These are phyloP conservation scores for Aramus guarauna DNA, from an alignment of 2,113 vertebrate genomes.

Conservation along the genomic window DNA sequence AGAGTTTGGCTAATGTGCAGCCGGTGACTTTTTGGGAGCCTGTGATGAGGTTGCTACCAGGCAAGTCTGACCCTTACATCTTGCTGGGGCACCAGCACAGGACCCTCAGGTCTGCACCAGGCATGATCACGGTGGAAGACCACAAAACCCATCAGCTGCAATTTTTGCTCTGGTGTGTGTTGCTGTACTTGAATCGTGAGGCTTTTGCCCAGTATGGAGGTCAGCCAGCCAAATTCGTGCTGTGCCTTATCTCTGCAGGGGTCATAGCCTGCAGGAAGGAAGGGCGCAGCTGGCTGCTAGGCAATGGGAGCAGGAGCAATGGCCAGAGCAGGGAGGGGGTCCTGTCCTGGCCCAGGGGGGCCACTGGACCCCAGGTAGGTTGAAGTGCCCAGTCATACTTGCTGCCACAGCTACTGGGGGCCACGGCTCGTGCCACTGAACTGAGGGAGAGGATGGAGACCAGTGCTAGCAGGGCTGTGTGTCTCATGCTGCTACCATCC, in stretches of 20 bases:
- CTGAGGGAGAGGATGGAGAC: neutral
- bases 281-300: neutral
- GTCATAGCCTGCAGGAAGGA: neutral
- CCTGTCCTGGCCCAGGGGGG: neutral
- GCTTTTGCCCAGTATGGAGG: neutral
- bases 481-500: neutral
- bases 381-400: neutral
- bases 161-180: neutral
- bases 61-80: neutral
- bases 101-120: neutral
- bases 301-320: neutral
- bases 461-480: neutral
- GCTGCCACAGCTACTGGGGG: neutral
- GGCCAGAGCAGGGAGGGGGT: neutral
- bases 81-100: neutral
- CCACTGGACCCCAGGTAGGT: neutral
- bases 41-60: neutral
- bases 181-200: neutral
- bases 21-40: neutral
- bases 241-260: neutral
- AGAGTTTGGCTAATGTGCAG: neutral
- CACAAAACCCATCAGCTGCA: neutral
- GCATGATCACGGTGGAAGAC: neutral
- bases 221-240: neutral
- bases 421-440: neutral